Percentiles rank a stretch among this genome's conserved stretches.
Evolutionary conservation across 2,113 vertebrate species (phyloP).

Genomic region (Puffinus mauretanicus): DNA sequence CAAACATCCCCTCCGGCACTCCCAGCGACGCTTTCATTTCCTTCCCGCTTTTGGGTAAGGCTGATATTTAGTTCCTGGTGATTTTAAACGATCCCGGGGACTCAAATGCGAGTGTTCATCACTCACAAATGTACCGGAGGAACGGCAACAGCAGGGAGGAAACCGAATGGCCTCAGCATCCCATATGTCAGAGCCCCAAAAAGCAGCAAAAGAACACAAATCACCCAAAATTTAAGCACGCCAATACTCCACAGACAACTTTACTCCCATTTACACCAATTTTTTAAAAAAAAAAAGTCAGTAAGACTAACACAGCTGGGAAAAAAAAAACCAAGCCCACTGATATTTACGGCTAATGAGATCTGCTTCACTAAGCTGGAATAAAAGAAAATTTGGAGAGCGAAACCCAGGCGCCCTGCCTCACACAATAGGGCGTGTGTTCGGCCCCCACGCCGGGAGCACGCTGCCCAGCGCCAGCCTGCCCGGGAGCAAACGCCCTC

Average conservation of each 20-base stretch:
- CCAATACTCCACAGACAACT: background rate
- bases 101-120: background rate
- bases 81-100: background rate
- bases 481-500: rapidly evolving
- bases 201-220: background rate
- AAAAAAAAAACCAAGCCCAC: background rate
- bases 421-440: background rate
- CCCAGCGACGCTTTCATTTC: background rate
- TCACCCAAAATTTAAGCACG: background rate
- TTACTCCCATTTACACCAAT: background rate
- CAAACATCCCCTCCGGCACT: background rate
- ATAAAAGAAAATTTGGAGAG: background rate
- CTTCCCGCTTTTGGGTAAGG: background rate
- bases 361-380: background rate
- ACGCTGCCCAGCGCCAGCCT: background rate
- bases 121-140: rapidly evolving
- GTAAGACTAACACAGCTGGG: background rate
- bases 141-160: background rate
- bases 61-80: background rate
- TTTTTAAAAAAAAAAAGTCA: background rate
- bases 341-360: background rate
- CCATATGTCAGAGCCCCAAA: background rate
- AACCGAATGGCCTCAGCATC: background rate
- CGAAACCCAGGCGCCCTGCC: background rate
- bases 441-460: rapidly evolving